A percentile compares a stretch with the other conserved stretches of the same genome.
Evolutionary conservation across 2,797 vertebrate species (phyloP).

Genomic region (Peromyscus nudipes): DNA sequence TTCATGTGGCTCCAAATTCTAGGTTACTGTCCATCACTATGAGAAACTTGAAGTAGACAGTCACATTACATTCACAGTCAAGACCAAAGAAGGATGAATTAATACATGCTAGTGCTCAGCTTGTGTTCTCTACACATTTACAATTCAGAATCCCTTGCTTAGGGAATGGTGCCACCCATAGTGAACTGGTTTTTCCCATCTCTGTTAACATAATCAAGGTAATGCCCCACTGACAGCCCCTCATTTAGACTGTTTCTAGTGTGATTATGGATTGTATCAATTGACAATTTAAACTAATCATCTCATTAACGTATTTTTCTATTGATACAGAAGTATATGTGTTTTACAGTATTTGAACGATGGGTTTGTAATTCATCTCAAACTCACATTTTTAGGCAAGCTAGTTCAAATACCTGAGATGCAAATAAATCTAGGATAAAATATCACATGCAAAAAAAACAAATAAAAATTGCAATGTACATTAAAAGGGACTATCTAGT

Average conservation of each 20-base stretch:
- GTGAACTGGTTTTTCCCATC: not conserved
- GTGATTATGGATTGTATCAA: no score
- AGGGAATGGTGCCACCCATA: not conserved
- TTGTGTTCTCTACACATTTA: not conserved
- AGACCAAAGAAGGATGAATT: not conserved
- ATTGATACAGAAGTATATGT: not conserved
- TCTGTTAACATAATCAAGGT: not conserved
- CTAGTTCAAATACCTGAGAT: not conserved
- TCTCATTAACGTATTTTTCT: not conserved
- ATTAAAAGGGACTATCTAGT: not conserved
- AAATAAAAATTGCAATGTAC: not conserved
- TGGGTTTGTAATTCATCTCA: not conserved
- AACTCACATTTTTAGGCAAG: constrained; percentile 30
- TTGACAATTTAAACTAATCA: not conserved
- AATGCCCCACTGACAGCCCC: not conserved
- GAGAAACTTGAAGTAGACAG: not conserved
- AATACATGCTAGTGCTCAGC: not conserved
- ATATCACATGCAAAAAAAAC: not conserved
- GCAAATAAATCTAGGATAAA: constrained; percentile 13
- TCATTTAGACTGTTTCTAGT: not conserved
- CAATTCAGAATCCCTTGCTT: not conserved
- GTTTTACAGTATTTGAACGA: not conserved
- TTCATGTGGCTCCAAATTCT: not conserved
- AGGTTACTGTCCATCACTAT: not conserved
- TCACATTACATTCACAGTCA: not conserved